Conservation (phyloP, 2,113 vertebrate species). For the Motacilla tschutschensis region DNA sequence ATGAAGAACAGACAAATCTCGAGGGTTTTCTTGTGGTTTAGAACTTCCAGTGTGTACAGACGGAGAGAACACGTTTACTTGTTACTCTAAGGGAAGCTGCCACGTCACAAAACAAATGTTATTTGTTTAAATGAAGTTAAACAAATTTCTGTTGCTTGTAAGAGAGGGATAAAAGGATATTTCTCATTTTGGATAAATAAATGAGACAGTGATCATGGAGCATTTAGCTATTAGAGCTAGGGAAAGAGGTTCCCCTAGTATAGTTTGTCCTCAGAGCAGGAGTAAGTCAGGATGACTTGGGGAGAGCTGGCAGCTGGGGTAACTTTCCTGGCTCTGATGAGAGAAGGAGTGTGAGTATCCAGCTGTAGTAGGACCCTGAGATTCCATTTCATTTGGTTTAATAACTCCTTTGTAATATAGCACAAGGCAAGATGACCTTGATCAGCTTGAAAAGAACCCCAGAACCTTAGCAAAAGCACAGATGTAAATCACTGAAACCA, state of each 20-base stretch:
- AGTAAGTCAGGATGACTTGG: background rate
- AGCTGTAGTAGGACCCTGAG: background rate
- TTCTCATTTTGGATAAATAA: background rate
- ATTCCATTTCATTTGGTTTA: background rate
- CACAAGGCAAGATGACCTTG: background rate
- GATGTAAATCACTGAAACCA: slow-evolving; percentile 21
- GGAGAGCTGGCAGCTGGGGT: background rate
- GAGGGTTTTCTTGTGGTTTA: background rate
- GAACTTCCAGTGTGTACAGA: background rate
- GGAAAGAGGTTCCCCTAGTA: background rate
- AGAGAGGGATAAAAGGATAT: background rate
- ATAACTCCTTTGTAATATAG: background rate
- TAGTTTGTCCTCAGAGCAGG: background rate
- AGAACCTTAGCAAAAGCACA: background rate
- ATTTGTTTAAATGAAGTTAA: background rate
- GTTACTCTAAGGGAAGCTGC: background rate
- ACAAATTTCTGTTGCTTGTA: background rate
- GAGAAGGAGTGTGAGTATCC: background rate
- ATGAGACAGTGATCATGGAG: background rate
- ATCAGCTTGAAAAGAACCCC: background rate
- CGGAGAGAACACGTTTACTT: background rate
- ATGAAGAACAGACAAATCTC: background rate
- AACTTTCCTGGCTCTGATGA: background rate
- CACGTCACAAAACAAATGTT: background rate
- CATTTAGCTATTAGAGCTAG: background rate